Percentiles rank a stretch among this genome's conserved stretches.
Conservation (phyloP, 2,113 vertebrate genomes). For the Periophthalmus modestus region DNA sequence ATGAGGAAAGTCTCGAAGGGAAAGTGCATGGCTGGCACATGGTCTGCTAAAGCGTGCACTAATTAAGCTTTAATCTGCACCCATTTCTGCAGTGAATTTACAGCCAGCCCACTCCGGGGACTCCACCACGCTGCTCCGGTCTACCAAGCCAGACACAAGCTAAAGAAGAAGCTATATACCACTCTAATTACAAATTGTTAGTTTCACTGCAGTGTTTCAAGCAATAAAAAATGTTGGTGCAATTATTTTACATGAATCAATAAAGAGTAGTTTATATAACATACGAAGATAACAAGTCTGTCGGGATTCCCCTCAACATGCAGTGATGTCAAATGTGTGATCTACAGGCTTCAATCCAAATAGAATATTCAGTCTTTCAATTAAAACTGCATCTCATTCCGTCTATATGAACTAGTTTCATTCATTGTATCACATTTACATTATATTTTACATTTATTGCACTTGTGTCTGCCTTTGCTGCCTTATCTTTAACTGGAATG, state of each 20-base stretch:
- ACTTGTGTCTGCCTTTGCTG: too few species aligned
- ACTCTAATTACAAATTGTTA: background rate
- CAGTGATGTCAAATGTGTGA: too few species aligned
- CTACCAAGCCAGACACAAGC: constrained; percentile 21
- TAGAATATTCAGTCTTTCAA: background rate
- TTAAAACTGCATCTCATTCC: background rate
- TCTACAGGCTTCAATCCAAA: background rate
- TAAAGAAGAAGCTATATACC: constrained; percentile 1
- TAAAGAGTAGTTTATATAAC: background rate
- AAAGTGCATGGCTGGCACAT: constrained; percentile 13
- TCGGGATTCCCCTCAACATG: background rate
- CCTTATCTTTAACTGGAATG: too few species aligned
- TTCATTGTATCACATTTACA: background rate
- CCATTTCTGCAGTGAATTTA: constrained; percentile 61
- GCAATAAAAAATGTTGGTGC: background rate
- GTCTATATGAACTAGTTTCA: background rate
- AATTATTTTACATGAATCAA: background rate
- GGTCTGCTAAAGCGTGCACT: constrained; percentile 53
- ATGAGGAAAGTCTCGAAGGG: constrained; percentile 10
- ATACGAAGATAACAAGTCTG: background rate
- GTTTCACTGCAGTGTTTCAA: background rate
- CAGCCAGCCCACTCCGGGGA: constrained; percentile 45
- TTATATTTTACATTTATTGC: background rate
- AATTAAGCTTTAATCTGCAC: constrained; percentile 67
- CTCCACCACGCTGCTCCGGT: constrained; percentile 29